Conservation (phyloP, 2,888 invertebrate species). For the Globia sparganii region DNA sequence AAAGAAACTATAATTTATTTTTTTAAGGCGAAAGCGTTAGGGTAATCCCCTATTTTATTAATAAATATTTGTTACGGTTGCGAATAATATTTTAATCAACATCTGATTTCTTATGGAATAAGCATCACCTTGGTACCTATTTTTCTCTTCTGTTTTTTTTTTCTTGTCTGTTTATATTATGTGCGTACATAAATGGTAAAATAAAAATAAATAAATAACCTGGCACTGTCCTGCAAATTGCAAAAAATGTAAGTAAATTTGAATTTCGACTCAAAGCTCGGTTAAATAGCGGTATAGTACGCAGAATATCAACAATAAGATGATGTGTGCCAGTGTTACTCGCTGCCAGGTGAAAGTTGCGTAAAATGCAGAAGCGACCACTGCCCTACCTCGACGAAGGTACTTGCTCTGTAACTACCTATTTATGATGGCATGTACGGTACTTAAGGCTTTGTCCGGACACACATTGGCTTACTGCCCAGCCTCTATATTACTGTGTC, state of each 20-base stretch:
- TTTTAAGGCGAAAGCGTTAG: neutral
- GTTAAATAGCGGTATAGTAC: conserved; percentile 11
- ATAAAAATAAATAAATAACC: too few species aligned
- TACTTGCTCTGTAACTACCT: conserved; percentile 23
- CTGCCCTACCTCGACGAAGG: conserved; percentile 49
- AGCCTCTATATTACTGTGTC: conserved; percentile 25
- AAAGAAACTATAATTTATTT: neutral
- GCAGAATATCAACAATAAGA: conserved; percentile 30
- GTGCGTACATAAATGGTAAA: too few species aligned
- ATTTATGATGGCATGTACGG: conserved; percentile 23
- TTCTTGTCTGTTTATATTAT: too few species aligned
- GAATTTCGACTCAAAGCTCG: conserved; percentile 4
- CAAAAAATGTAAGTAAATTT: neutral
- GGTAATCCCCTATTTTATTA: too few species aligned
- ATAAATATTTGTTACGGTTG: too few species aligned
- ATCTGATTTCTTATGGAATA: too few species aligned
- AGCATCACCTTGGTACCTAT: too few species aligned
- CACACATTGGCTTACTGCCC: conserved; percentile 46
- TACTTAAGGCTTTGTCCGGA: conserved; percentile 49
- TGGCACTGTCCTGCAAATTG: neutral
- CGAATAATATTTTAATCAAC: too few species aligned
- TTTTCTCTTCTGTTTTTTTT: too few species aligned
- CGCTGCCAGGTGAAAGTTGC: conserved; percentile 61
- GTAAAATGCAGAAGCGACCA: conserved; percentile 57
- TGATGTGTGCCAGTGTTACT: conserved; percentile 60